Evolutionary conservation across 2,797 vertebrate species (phyloP).

Genomic region (Gallirallus australis): DNA sequence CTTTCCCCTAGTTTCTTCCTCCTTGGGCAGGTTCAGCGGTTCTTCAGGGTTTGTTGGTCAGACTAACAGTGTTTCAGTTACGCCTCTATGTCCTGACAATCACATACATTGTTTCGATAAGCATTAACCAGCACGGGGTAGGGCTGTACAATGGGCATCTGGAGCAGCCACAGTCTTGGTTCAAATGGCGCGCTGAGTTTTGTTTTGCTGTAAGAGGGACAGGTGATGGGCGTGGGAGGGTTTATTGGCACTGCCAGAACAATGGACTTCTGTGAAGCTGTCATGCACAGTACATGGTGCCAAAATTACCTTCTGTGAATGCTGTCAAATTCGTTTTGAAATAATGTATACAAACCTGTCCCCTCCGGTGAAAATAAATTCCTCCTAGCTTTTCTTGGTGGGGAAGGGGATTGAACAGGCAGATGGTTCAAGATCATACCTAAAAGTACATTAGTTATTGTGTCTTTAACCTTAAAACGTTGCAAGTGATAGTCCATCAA

Average conservation of each 20-base stretch:
- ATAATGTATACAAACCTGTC: neutral
- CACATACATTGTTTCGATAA: too few species aligned
- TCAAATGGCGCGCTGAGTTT: too few species aligned
- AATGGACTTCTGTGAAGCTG: neutral
- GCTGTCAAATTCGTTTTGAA: neutral
- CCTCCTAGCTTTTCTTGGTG: neutral
- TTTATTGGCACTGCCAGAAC: slow-evolving; percentile 4
- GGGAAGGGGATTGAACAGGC: neutral
- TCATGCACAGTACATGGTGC: neutral
- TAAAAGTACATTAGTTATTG: neutral
- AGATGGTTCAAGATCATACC: neutral
- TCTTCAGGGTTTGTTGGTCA: too few species aligned
- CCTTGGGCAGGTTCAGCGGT: too few species aligned
- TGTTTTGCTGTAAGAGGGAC: neutral
- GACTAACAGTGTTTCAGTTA: too few species aligned
- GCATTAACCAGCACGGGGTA: too few species aligned
- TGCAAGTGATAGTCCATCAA: neutral
- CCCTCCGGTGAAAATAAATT: slow-evolving; percentile 1
- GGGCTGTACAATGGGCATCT: too few species aligned
- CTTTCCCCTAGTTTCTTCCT: too few species aligned
- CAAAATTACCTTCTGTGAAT: neutral
- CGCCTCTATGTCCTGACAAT: too few species aligned
- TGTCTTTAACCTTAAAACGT: neutral
- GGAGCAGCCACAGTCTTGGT: too few species aligned
- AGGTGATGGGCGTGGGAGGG: neutral